Evolutionary conservation across 2,888 invertebrate species (phyloP).

Genomic region (Aricia artaxerxes): DNA sequence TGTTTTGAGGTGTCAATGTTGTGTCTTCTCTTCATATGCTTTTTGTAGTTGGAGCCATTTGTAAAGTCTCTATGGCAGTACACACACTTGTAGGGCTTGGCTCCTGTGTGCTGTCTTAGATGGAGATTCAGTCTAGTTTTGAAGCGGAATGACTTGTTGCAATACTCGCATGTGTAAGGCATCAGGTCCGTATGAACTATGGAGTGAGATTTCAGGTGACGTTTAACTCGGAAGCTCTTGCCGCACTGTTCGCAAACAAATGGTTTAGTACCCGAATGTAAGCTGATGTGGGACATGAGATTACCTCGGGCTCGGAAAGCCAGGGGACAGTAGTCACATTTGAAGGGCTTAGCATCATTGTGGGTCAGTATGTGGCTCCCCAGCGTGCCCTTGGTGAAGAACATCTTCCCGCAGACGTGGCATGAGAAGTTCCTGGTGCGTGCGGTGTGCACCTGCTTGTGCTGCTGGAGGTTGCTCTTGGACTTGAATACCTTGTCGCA

Average conservation of each 20-base stretch:
- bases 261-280: slow-evolving; percentile 67
- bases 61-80: slow-evolving; percentile 71
- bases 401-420: slow-evolving; percentile 74
- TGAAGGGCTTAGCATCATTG: slow-evolving; percentile 66
- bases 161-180: slow-evolving; percentile 68
- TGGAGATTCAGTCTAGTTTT: slow-evolving; percentile 71
- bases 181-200: slow-evolving; percentile 72
- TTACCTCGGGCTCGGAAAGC: slow-evolving; percentile 70
- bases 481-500: slow-evolving; percentile 70
- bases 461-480: slow-evolving; percentile 63
- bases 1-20: slow-evolving; percentile 67
- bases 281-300: slow-evolving; percentile 63
- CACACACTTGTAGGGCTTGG: slow-evolving; percentile 68
- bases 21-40: slow-evolving; percentile 73
- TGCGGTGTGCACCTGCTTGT: slow-evolving; percentile 69
- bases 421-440: slow-evolving; percentile 68
- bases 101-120: slow-evolving; percentile 72
- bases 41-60: slow-evolving; percentile 74
- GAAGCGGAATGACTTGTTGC: slow-evolving; percentile 70
- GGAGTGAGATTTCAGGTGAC: slow-evolving; percentile 72
- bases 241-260: slow-evolving; percentile 75
- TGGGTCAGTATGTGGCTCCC: slow-evolving; percentile 69
- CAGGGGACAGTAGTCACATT: slow-evolving; percentile 70
- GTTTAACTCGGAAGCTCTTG: slow-evolving; percentile 68
- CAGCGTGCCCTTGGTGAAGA: slow-evolving; percentile 70